phyloP scores from a whole-genome alignment of 2,113 vertebrate species.

The Phaetusa simplex region DNA sequence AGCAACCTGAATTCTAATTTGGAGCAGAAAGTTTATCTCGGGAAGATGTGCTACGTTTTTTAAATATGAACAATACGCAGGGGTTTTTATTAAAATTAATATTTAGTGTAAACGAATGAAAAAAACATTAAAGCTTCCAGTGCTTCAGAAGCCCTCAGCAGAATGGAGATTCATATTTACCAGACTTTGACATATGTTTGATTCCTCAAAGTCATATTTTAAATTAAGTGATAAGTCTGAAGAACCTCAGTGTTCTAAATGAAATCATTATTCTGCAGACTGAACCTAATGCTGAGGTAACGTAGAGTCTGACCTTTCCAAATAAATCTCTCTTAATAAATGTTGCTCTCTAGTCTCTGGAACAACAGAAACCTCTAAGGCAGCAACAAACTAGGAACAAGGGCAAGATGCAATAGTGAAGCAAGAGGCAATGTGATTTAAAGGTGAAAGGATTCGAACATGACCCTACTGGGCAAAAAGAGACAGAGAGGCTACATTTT shows the following conservation, averaged over 20 bases:
- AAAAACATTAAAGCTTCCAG: not conserved
- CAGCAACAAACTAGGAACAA: slow-evolving; percentile 7
- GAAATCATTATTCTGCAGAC: slow-evolving; percentile 63
- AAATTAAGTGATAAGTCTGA: not conserved
- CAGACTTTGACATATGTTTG: not conserved
- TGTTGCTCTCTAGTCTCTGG: not conserved
- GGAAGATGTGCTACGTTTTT: not conserved
- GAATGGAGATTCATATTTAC: not conserved
- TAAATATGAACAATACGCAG: not conserved
- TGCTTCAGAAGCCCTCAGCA: not conserved
- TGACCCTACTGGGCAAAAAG: slow-evolving; percentile 2
- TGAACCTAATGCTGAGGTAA: slow-evolving; percentile 55
- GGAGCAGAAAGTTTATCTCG: not conserved
- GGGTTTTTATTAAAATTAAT: not conserved
- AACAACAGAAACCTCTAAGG: slow-evolving; percentile 39
- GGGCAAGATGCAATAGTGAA: slow-evolving; percentile 8
- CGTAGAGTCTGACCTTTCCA: slow-evolving; percentile 53
- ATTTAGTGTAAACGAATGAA: not conserved
- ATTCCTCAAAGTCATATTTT: slow-evolving; percentile 36
- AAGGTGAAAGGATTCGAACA: slow-evolving; percentile 31
- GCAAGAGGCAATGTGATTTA: slow-evolving; percentile 33
- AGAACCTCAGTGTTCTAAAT: slow-evolving; percentile 6
- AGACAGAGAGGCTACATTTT: slow-evolving; percentile 19
- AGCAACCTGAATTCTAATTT: not conserved
- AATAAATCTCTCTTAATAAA: slow-evolving; percentile 57